phyloP scores from a whole-genome alignment of 37 sponge, comb jelly and placozoan genomes.

The Ephydatia muelleri region DNA sequence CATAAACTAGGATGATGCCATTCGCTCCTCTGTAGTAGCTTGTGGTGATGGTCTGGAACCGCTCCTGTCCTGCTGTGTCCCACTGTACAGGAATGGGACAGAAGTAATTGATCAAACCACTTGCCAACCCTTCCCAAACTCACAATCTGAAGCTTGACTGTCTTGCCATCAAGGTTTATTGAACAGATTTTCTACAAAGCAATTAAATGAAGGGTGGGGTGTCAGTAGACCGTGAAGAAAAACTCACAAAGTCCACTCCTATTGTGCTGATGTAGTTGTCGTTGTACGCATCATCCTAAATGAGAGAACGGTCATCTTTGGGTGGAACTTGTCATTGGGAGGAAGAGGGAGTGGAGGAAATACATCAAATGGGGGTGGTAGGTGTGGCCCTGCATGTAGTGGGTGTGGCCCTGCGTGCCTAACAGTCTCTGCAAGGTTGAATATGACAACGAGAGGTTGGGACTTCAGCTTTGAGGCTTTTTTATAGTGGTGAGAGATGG shows the following conservation, averaged over 20 bases:
- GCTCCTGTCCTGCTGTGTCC: conserved; percentile 99
- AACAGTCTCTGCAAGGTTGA: no score
- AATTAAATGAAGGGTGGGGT: not conserved
- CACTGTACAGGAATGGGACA: conserved; percentile 45
- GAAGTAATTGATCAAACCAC: not conserved
- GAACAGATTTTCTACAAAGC: conserved; percentile 90
- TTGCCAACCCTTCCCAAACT: conserved; percentile 13
- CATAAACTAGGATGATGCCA: conserved; percentile 98
- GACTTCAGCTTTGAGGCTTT: no score
- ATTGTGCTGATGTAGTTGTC: conserved; percentile 98
- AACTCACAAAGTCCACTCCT: conserved; percentile 98
- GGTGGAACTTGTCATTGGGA: not conserved
- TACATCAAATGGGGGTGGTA: no score
- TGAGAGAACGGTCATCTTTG: not conserved
- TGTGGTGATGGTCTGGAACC: conserved; percentile 96
- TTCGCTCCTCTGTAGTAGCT: conserved; percentile 97
- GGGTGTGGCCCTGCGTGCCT: no score
- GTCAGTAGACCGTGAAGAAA: not conserved
- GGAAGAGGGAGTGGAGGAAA: no score
- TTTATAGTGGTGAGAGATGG: no score
- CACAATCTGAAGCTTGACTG: conserved; percentile 96
- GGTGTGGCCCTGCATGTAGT: no score
- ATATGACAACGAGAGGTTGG: no score
- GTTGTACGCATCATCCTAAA: conserved; percentile 95
- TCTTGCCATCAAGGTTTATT: conserved; percentile 94